Base-by-base conservation (phyloP, 64 coral and sea anemone species). In the Montipora sp. region DNA sequence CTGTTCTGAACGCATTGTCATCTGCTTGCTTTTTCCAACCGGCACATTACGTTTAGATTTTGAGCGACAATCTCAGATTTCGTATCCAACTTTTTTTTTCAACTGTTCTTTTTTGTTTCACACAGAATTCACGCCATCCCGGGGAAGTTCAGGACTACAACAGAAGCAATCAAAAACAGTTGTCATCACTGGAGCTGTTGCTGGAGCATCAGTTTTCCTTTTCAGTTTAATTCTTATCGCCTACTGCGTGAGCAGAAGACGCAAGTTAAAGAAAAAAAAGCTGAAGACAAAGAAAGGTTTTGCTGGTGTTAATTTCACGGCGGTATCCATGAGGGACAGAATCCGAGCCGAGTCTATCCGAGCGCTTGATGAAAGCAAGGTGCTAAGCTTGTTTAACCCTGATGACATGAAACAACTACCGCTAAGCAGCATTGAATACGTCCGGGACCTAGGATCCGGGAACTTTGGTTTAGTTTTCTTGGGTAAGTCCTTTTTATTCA, bases 391-490 rank as follows among this genome's bases (percentile, higher is more conserved):
- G 47, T 94, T 93, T 58, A 97, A 97, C 36, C 92, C 92, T 70
- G 95, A 97, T 78, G 95, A 97, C 14, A 78, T 99, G 2, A 84
- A 15, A 12, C 98, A 99, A 80, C 84, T 89, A 51, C 94, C 98
- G 5, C 89, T 99, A 8, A 95, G 91, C 86, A 75, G 79, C 6
- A 88, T 99, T 13, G 94, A 96, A 47, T 99, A 99, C 44, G 74
- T 96, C 50, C 88, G 75, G 68, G 98, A 99, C 48, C 87, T 99
- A 19, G 98, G 98, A 27, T 92, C 95, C 36, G 98, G 98, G 4
- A 96, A 99, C 61, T 99, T 99, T 81, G 98, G 98, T 18, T 93
- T 96, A 23, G 98, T 99, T 2, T 96, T 99, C 83, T 93, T 96
- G 68, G 98, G 98, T 99, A 90, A 36, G 79, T 66, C 22, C 8